Evolutionary conservation across 1,140 invertebrate genomes (phyloP).

Genomic region (Calycopis cecrops): DNA sequence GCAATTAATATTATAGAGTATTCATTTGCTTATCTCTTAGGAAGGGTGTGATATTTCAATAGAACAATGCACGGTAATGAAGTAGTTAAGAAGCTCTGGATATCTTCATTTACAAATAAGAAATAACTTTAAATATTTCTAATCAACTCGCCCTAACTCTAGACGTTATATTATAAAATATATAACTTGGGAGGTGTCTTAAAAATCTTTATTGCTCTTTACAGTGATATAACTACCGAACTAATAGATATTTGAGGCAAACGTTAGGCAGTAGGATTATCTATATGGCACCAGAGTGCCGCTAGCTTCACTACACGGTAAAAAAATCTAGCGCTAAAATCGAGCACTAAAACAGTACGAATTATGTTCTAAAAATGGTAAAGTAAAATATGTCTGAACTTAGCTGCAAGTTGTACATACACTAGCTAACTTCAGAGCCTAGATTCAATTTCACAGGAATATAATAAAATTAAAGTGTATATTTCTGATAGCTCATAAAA

Average conservation of each 20-base stretch:
- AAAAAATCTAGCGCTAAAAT: slow-evolving; percentile 11
- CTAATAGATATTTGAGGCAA: slow-evolving; percentile 30
- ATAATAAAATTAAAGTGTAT: neutral
- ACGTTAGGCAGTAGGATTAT: slow-evolving; percentile 32
- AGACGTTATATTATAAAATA: slow-evolving; percentile 4
- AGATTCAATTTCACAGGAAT: neutral
- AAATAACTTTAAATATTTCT: slow-evolving; percentile 11
- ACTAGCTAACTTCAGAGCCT: neutral
- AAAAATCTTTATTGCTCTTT: slow-evolving; percentile 5
- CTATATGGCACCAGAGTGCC: slow-evolving; percentile 31
- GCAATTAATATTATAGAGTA: slow-evolving; percentile 8
- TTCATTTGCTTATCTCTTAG: slow-evolving; percentile 1
- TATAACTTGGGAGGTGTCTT: neutral
- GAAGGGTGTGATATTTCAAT: neutral
- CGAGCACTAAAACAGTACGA: slow-evolving; percentile 16
- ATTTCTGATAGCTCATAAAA: neutral
- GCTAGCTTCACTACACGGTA: slow-evolving; percentile 9
- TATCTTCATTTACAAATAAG: slow-evolving; percentile 4
- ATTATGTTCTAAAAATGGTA: neutral
- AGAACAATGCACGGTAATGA: neutral
- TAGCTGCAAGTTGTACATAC: neutral
- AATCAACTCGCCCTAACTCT: slow-evolving; percentile 1
- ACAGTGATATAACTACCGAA: slow-evolving; percentile 6
- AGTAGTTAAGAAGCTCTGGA: neutral
- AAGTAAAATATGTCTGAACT: neutral